Conservation (phyloP, 2,113 vertebrate species). For the Ranitomeya imitator region DNA sequence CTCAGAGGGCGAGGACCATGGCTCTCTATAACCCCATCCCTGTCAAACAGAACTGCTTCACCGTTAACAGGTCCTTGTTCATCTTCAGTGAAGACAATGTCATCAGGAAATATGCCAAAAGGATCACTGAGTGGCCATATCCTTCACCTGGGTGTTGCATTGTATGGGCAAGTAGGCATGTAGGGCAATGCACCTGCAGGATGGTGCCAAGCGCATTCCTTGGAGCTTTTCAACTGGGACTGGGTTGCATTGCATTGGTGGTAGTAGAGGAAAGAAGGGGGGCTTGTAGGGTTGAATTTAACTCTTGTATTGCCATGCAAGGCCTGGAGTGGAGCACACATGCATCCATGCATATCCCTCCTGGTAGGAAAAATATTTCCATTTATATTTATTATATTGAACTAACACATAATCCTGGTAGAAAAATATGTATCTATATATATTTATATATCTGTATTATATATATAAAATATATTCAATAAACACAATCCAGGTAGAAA, state of each 20-base stretch:
- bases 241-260: slow-evolving; percentile 12
- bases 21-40: slow-evolving; percentile 98
- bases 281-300: not conserved
- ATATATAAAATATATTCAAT: too few species aligned
- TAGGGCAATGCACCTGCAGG: not conserved
- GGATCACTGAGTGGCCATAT: slow-evolving; percentile 99
- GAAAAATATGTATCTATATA: too few species aligned
- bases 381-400: too few species aligned
- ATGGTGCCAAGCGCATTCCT: not conserved
- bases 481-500: too few species aligned
- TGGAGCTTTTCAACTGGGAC: not conserved
- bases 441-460: too few species aligned
- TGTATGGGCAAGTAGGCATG: not conserved
- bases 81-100: slow-evolving; percentile 97
- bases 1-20: slow-evolving; percentile 95
- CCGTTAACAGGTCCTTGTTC: slow-evolving; percentile 96
- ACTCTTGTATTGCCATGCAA: not conserved
- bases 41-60: slow-evolving; percentile 95
- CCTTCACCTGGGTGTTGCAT: slow-evolving; percentile 70
- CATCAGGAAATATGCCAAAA: slow-evolving; percentile 96
- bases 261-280: not conserved
- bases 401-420: too few species aligned
- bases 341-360: not conserved
- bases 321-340: not conserved
- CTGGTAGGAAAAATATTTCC: slow-evolving; percentile 11